Evolutionary conservation across 2,888 invertebrate species (phyloP).

Genomic region (Pegoplata infirma): DNA sequence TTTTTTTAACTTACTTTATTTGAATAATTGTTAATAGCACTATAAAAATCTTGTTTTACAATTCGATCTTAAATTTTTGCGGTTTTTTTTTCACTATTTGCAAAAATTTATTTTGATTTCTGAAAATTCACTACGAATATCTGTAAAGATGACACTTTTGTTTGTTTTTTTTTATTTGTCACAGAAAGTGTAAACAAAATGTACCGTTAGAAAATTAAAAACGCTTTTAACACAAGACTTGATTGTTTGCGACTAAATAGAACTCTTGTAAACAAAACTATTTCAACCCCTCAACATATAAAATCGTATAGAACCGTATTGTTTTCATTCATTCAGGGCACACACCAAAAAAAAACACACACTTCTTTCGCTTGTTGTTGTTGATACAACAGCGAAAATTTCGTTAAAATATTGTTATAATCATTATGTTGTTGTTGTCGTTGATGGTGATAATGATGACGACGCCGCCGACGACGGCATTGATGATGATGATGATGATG

Average conservation of each 20-base stretch:
- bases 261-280: slow-evolving; percentile 61
- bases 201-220: slow-evolving; percentile 55
- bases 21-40: neutral
- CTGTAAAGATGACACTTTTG: neutral
- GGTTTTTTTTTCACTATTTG: neutral
- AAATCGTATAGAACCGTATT: slow-evolving; percentile 29
- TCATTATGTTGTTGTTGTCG: slow-evolving; percentile 10
- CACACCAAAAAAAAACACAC: slow-evolving; percentile 11
- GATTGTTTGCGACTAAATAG: slow-evolving; percentile 60
- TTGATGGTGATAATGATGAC: slow-evolving; percentile 43
- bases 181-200: slow-evolving; percentile 3
- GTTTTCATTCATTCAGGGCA: slow-evolving; percentile 43
- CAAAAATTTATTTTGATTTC: too few species aligned
- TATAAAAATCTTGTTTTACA: neutral
- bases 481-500: slow-evolving; percentile 36
- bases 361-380: neutral
- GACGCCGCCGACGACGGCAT: slow-evolving; percentile 23
- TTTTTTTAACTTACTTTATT: neutral
- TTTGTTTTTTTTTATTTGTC: too few species aligned
- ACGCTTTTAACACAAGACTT: slow-evolving; percentile 54
- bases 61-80: neutral
- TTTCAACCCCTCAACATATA: slow-evolving; percentile 58
- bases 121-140: slow-evolving; percentile 14
- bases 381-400: slow-evolving; percentile 16
- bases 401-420: too few species aligned